Percentiles rank a stretch among this genome's conserved stretches.
Conservation (phyloP, 2,113 vertebrate species). For the Pomatorhinus ruficollis region DNA sequence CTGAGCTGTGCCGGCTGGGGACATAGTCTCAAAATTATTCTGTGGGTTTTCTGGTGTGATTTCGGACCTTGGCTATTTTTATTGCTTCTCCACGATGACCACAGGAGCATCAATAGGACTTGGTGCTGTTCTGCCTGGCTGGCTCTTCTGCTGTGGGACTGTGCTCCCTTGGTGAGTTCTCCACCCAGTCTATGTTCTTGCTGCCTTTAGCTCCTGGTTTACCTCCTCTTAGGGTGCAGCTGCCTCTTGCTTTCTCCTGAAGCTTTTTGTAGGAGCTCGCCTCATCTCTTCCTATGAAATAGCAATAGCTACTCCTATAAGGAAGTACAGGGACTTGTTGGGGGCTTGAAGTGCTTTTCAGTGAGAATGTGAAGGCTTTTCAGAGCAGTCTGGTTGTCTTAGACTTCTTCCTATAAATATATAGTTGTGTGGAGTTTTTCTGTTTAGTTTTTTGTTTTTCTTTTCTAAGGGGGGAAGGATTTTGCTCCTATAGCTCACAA, state of each 20-base stretch:
- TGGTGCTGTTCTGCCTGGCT: not conserved
- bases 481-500: not conserved
- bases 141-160: not conserved
- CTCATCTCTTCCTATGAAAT: not conserved
- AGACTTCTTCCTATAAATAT: not conserved
- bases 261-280: not conserved
- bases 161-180: rapidly evolving
- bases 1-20: not conserved
- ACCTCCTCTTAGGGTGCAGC: not conserved
- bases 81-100: not conserved
- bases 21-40: not conserved
- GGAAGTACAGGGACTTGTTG: not conserved
- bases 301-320: not conserved
- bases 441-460: not conserved
- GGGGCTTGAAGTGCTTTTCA: not conserved
- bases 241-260: not conserved
- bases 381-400: not conserved
- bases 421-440: rapidly evolving
- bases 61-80: not conserved
- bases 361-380: not conserved
- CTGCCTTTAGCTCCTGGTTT: not conserved
- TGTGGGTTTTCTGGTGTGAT: not conserved
- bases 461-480: not conserved
- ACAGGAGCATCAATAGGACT: rapidly evolving
- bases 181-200: not conserved